A percentile compares a stretch with the other conserved stretches of the same genome.
Conservation (phyloP, 2,113 vertebrate genomes). For the Chunga burmeisteri region DNA sequence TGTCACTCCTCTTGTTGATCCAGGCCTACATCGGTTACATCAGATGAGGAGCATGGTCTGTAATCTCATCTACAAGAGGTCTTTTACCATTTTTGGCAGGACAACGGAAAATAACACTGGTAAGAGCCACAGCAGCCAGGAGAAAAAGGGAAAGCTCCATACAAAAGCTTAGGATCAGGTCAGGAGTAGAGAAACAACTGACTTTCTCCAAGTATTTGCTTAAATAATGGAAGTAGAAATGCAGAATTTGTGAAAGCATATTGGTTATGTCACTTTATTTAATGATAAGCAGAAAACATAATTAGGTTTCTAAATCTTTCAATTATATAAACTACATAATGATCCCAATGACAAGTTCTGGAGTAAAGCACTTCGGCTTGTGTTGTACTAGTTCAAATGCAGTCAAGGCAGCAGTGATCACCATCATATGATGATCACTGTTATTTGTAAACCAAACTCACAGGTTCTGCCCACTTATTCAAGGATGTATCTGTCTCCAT, state of each 20-base stretch:
- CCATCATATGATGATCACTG: neutral
- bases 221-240: neutral
- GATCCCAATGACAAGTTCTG: neutral
- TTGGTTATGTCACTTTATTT: neutral
- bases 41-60: neutral
- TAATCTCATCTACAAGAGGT: neutral
- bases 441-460: neutral
- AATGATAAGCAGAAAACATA: neutral
- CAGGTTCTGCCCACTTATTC: neutral
- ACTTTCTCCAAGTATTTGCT: neutral
- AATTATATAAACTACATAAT: neutral
- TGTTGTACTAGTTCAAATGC: neutral
- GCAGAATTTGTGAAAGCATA: neutral
- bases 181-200: neutral
- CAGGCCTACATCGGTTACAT: neutral
- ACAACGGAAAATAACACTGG: neutral
- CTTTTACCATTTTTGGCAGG: neutral
- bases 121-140: neutral
- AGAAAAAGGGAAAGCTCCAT: neutral
- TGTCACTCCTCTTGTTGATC: neutral
- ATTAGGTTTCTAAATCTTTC: neutral
- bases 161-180: neutral
- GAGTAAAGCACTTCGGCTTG: neutral
- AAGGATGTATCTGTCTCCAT: neutral
- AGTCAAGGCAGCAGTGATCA: neutral